These are phyloP conservation scores for Ophion obscuratus DNA, from an alignment of 2,888 invertebrate species.

Conservation along the genomic window DNA sequence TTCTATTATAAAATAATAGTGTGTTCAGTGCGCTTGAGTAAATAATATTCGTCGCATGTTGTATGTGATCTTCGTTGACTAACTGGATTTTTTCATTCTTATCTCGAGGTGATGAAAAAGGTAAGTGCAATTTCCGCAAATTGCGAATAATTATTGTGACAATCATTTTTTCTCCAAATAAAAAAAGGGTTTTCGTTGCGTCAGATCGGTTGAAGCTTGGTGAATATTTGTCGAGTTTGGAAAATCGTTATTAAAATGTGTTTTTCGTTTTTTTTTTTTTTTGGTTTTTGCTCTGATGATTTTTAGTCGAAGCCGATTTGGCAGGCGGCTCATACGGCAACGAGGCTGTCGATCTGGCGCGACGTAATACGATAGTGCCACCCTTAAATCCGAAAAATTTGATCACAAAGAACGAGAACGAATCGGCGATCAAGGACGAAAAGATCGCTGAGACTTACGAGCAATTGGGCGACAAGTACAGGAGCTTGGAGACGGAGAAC, in stretches of 20 bases:
- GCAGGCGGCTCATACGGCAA: slow-evolving; percentile 68
- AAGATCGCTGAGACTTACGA: slow-evolving; percentile 69
- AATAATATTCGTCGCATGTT: slow-evolving; percentile 71
- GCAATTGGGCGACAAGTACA: slow-evolving; percentile 75
- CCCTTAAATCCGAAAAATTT: slow-evolving; percentile 68
- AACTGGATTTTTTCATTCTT: slow-evolving; percentile 42
- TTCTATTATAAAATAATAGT: no score
- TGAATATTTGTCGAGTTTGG: not conserved
- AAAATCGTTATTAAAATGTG: not conserved
- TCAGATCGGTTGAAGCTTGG: not conserved
- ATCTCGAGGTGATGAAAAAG: slow-evolving; percentile 9
- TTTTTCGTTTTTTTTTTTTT: slow-evolving; percentile 11
- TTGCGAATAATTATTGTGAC: not conserved
- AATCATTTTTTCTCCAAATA: not conserved
- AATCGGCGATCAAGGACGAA: slow-evolving; percentile 62
- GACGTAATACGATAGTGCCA: slow-evolving; percentile 84
- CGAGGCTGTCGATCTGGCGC: slow-evolving; percentile 79
- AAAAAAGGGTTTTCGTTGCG: not conserved
- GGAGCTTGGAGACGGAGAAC: slow-evolving; percentile 64
- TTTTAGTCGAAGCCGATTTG: slow-evolving; percentile 73
- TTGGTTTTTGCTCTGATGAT: slow-evolving; percentile 23
- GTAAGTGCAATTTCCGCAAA: slow-evolving; percentile 48
- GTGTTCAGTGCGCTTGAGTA: slow-evolving; percentile 70
- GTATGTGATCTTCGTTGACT: slow-evolving; percentile 68
- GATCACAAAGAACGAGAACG: slow-evolving; percentile 23